Evolutionary conservation across 2,113 vertebrate species (phyloP).

Genomic region (Notiomystis cincta): DNA sequence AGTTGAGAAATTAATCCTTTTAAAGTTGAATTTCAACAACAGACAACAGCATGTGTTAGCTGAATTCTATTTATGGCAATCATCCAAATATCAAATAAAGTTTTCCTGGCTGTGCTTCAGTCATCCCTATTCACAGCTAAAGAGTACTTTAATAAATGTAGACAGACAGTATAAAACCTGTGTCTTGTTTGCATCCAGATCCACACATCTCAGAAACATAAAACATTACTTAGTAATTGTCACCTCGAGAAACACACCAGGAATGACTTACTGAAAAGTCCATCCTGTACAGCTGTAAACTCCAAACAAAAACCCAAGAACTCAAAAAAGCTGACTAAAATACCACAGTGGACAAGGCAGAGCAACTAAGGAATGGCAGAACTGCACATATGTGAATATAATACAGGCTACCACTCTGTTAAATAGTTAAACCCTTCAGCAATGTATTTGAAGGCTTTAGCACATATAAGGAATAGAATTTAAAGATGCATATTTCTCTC

Average conservation of each 20-base stretch:
- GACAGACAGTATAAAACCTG: slow-evolving; percentile 17
- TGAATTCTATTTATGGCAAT: slow-evolving; percentile 25
- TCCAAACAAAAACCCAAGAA: background rate
- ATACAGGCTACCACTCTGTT: background rate
- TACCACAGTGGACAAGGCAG: background rate
- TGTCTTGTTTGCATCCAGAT: background rate
- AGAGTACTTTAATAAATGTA: slow-evolving; percentile 20
- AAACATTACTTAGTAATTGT: background rate
- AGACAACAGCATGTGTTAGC: slow-evolving; percentile 49
- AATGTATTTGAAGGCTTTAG: rapidly evolving
- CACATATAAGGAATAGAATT: background rate
- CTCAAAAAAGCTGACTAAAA: background rate
- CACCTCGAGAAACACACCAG: background rate
- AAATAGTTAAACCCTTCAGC: background rate
- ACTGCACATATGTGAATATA: rapidly evolving
- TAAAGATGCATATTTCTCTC: background rate
- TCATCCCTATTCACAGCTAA: slow-evolving; percentile 31
- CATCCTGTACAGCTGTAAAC: background rate
- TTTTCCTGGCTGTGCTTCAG: slow-evolving; percentile 50
- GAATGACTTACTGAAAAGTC: background rate
- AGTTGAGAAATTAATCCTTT: slow-evolving; percentile 48
- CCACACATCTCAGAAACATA: background rate
- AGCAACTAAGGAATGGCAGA: background rate
- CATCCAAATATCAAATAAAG: slow-evolving; percentile 56
- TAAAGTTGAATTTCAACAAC: slow-evolving; percentile 58